A percentile compares a stretch with the other conserved stretches of the same genome.
phyloP scores from a whole-genome alignment of 2,888 invertebrate genomes.

The Pyrrhia umbra region DNA sequence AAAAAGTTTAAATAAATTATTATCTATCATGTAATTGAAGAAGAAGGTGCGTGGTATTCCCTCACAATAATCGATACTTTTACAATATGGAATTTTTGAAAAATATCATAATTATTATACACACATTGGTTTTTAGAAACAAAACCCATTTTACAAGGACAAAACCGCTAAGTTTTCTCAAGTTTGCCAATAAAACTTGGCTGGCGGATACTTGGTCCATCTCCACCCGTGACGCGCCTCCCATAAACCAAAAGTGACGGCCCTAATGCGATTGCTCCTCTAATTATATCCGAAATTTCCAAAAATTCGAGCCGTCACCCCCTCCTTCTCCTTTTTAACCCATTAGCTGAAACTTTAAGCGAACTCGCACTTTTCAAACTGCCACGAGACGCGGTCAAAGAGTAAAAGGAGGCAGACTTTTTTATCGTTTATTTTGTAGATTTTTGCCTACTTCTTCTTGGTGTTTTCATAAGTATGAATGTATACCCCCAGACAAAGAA shows the following conservation, averaged over 20 bases:
- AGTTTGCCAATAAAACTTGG: conserved; percentile 74
- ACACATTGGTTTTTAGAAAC: conserved; percentile 34
- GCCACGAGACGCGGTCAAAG: conserved; percentile 61
- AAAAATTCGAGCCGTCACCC: conserved; percentile 78
- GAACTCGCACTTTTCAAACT: conserved; percentile 82
- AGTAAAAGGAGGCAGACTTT: conserved; percentile 45
- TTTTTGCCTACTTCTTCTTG: neutral
- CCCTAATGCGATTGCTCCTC: conserved; percentile 85
- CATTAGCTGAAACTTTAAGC: conserved; percentile 81
- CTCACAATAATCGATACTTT: too few species aligned
- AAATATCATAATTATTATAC: neutral
- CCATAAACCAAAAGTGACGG: conserved; percentile 87
- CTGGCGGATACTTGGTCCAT: conserved; percentile 53
- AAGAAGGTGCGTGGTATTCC: too few species aligned
- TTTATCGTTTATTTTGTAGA: neutral
- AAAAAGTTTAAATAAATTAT: too few species aligned
- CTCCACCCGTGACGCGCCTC: conserved; percentile 68
- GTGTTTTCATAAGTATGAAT: too few species aligned
- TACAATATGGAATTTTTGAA: too few species aligned
- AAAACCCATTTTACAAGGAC: conserved; percentile 48
- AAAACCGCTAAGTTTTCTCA: conserved; percentile 62
- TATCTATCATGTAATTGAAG: too few species aligned
- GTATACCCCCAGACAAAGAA: too few species aligned
- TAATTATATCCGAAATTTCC: conserved; percentile 87
- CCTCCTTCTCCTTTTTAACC: conserved; percentile 79